These are phyloP conservation scores for Oscheius sp. DNA, from an alignment of 2,888 invertebrate species.

Conservation along the genomic window DNA sequence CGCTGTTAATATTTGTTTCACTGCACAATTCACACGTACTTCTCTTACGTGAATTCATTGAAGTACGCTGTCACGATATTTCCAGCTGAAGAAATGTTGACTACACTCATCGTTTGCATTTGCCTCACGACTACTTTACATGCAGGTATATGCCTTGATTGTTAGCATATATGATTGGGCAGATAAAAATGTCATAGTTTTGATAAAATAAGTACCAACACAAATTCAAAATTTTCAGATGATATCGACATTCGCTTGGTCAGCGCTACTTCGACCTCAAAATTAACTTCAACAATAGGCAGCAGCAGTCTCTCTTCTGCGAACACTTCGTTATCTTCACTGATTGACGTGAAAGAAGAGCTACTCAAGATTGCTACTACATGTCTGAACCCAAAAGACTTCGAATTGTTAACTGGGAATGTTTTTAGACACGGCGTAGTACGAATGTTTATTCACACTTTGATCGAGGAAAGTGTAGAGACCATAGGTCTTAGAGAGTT, in stretches of 20 bases:
- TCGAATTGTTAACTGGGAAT: conserved; percentile 25
- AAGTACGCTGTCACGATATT: conserved; percentile 37
- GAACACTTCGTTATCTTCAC: conserved; percentile 24
- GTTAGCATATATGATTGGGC: conserved; percentile 17
- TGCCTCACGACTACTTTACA: conserved; percentile 36
- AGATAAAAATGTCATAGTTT: conserved; percentile 35
- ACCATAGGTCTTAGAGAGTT: conserved; percentile 38
- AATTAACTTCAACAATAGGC: conserved; percentile 31
- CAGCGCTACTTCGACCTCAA: conserved; percentile 26
- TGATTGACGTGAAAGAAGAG: conserved; percentile 24
- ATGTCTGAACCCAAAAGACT: conserved; percentile 7
- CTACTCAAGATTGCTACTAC: conserved; percentile 23
- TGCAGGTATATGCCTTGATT: conserved; percentile 38
- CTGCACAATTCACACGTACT: conserved; percentile 35
- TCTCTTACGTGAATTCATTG: conserved; percentile 39
- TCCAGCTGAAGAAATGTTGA: conserved; percentile 38
- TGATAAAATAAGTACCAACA: conserved; percentile 24
- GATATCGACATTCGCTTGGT: conserved; percentile 15
- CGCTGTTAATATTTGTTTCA: conserved; percentile 32
- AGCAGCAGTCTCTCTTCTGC: conserved; percentile 17
- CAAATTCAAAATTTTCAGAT: conserved; percentile 19
- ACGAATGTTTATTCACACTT: conserved; percentile 15
- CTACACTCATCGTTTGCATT: conserved; percentile 39
- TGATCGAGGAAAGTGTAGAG: conserved; percentile 19
- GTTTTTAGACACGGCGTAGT: conserved; percentile 3